Evolutionary conservation across 1,140 invertebrate species (phyloP).

Genomic region (Argopecten irradians): DNA sequence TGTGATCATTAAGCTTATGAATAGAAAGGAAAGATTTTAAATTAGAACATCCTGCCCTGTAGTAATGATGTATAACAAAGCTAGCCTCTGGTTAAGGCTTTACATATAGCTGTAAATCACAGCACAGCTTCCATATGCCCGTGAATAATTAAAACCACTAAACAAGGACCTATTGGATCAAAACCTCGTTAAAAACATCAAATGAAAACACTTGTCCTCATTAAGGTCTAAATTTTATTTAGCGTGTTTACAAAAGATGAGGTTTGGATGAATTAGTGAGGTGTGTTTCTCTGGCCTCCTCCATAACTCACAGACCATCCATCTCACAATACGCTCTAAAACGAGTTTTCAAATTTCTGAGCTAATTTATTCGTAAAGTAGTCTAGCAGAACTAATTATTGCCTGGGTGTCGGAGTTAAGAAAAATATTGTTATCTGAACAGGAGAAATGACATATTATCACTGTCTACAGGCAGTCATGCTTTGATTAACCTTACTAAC

Average conservation of each 20-base stretch:
- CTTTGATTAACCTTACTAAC: slow-evolving; percentile 41
- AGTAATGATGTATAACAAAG: background rate
- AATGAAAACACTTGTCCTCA: slow-evolving; percentile 21
- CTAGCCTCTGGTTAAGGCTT: background rate
- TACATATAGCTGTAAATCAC: slow-evolving; percentile 8
- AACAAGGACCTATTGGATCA: slow-evolving; percentile 16
- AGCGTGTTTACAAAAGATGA: slow-evolving; percentile 9
- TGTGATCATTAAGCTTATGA: slow-evolving; percentile 17
- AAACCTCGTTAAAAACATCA: slow-evolving; percentile 22
- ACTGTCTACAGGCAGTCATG: slow-evolving; percentile 20
- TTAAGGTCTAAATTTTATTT: slow-evolving; percentile 19
- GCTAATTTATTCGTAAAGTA: slow-evolving; percentile 49
- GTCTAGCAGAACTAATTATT: slow-evolving; percentile 51
- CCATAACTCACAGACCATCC: background rate
- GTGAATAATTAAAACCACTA: slow-evolving; percentile 23
- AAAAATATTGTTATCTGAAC: slow-evolving; percentile 49
- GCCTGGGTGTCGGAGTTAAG: slow-evolving; percentile 40
- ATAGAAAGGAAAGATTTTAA: slow-evolving; percentile 19
- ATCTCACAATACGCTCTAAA: background rate
- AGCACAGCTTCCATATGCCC: background rate
- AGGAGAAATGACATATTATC: slow-evolving; percentile 50
- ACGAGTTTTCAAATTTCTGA: slow-evolving; percentile 40
- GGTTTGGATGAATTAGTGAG: background rate
- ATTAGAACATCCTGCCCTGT: slow-evolving; percentile 20
- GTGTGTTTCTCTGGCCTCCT: slow-evolving; percentile 6